A percentile compares a stretch with the other conserved stretches of the same genome.
Conservation (phyloP, 2,888 invertebrate genomes). For the Cabera pusaria region DNA sequence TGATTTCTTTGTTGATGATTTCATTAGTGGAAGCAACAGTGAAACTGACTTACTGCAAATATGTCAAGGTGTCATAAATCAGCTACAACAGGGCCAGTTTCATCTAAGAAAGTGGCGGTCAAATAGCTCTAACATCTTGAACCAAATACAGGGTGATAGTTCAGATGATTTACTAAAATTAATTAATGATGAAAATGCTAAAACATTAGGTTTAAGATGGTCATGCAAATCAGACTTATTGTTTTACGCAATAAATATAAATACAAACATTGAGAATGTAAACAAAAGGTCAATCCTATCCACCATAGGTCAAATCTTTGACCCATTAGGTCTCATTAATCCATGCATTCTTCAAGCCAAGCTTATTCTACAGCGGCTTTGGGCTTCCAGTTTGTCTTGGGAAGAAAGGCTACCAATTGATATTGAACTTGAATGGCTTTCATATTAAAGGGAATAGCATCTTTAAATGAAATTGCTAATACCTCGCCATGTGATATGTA, state of each 20-base stretch:
- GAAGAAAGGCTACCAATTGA: too few relatives aligned
- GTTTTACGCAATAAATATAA: constrained; percentile 19
- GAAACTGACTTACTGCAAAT: too few relatives aligned
- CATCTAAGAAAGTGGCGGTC: neutral
- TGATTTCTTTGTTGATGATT: too few relatives aligned
- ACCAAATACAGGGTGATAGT: too few relatives aligned
- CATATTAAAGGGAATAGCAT: too few relatives aligned
- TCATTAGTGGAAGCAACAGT: too few relatives aligned
- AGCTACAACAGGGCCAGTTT: too few relatives aligned
- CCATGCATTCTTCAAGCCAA: constrained; percentile 35
- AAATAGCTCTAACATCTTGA: neutral
- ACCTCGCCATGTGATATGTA: constrained; percentile 7
- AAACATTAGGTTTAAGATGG: constrained; percentile 39
- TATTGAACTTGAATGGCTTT: too few relatives aligned
- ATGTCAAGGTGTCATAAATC: too few relatives aligned
- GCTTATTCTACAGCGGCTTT: constrained; percentile 32
- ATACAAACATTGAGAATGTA: constrained; percentile 18
- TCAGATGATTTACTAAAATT: neutral
- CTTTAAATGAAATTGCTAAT: too few relatives aligned
- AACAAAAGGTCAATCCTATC: constrained; percentile 36
- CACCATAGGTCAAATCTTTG: constrained; percentile 28
- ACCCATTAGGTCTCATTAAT: constrained; percentile 29
- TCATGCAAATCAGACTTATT: constrained; percentile 26
- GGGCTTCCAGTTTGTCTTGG: too few relatives aligned
- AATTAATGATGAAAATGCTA: too few relatives aligned